Evolutionary conservation across 1,140 invertebrate genomes (phyloP).

Genomic region (Drosophila arawakana): DNA sequence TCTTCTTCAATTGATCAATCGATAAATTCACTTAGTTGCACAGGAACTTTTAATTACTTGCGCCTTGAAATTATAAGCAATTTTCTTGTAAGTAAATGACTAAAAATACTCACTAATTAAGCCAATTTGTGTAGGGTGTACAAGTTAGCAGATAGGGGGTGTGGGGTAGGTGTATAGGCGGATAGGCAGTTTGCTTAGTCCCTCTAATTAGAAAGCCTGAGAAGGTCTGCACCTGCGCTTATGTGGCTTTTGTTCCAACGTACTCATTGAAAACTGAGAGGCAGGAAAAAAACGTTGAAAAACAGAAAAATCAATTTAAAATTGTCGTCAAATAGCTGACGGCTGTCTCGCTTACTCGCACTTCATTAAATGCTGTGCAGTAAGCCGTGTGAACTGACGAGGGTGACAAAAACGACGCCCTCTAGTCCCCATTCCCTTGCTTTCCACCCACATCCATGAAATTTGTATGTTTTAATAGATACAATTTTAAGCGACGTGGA

Average conservation of each 20-base stretch:
- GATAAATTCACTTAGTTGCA: conserved; percentile 45
- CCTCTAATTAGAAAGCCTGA: conserved; percentile 66
- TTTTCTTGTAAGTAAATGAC: conserved; percentile 57
- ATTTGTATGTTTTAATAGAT: conserved; percentile 73
- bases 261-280: conserved; percentile 5
- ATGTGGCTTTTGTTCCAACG: conserved; percentile 63
- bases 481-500: conserved; percentile 53
- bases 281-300: conserved; percentile 4
- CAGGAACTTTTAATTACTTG: conserved; percentile 68
- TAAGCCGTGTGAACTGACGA: conserved; percentile 70
- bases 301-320: conserved; percentile 74
- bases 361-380: conserved; percentile 45
- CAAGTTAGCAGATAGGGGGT: not conserved
- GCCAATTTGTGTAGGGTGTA: conserved; percentile 53
- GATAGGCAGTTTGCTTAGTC: conserved; percentile 4
- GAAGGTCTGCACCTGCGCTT: conserved; percentile 74
- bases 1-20: conserved; percentile 52
- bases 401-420: conserved; percentile 56
- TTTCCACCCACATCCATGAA: conserved; percentile 28
- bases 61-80: conserved; percentile 66
- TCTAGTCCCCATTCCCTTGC: not conserved
- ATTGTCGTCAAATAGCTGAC: conserved; percentile 38
- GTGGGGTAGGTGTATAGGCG: not conserved
- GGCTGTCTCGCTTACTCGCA: not conserved
- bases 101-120: conserved; percentile 63